These are phyloP conservation scores for Lepilemur septentrionalis DNA, from an alignment of 2,797 vertebrate genomes.

Conservation along the genomic window DNA sequence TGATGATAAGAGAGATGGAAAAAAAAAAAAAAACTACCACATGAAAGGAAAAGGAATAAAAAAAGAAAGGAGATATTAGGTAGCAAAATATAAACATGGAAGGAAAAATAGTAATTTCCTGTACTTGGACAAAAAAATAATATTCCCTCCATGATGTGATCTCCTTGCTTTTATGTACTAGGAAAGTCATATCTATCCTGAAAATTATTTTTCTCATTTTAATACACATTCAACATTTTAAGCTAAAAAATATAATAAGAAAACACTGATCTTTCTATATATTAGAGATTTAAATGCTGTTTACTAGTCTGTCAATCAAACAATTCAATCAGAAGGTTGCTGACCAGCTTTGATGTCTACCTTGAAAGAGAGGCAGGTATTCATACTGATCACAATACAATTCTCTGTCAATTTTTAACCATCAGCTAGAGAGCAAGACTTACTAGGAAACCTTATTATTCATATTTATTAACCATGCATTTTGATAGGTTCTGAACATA, in stretches of 20 bases:
- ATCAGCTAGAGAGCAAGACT: constrained; percentile 22
- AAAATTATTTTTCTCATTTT: constrained; percentile 78
- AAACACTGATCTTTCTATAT: constrained; percentile 66
- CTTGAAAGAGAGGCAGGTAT: constrained; percentile 2
- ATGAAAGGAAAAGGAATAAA: background rate
- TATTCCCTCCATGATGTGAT: constrained; percentile 75
- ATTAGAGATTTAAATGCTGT: constrained; percentile 67
- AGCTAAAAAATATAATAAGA: constrained; percentile 77
- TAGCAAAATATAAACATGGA: constrained; percentile 71
- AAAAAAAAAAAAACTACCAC: background rate
- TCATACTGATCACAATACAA: background rate
- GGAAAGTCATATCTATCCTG: constrained; percentile 68
- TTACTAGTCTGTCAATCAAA: constrained; percentile 76
- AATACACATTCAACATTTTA: constrained; percentile 79
- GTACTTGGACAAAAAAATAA: constrained; percentile 75
- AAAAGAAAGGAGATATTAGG: constrained; percentile 59
- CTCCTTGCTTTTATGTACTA: constrained; percentile 79
- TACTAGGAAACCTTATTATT: background rate
- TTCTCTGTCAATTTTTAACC: constrained; percentile 39
- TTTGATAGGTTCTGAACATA: background rate
- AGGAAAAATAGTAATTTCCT: constrained; percentile 77
- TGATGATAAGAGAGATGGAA: constrained; percentile 28
- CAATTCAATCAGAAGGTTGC: background rate
- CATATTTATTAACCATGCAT: background rate
- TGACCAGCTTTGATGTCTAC: constrained; percentile 40